Evolutionary conservation across 1,140 invertebrate genomes (phyloP), one percentile per base, ranked within the genome.

Genomic region (Argopecten irradians): DNA sequence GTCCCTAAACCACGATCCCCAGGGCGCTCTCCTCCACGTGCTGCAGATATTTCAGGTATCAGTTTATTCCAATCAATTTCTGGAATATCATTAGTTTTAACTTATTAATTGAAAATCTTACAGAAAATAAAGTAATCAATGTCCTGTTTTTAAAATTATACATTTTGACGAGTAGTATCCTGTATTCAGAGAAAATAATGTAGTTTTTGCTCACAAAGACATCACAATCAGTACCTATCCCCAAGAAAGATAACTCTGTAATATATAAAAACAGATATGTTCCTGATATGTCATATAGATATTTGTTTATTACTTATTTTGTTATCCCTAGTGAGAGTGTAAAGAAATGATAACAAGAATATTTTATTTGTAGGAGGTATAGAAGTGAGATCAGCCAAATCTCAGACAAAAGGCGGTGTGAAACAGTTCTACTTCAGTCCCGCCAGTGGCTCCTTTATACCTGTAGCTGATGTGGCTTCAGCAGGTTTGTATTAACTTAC

Each of bases 371-470:
- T 91, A 88, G 34, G 87, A 89, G 90, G 87, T 43, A 86, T 84
- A 55, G 88, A 91, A 36, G 90, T 93, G 43, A 93, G 92, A 86
- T 93, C 93, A 32, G 90, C 92, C 28, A 93, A 93, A 87, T 89
- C 92, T 5, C 93, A 94, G 85, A 92, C 93, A 28, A 32, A 43
- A 34, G 46, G 82, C 34, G 87, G 86, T 16, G 83, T 92, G 19
- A 88, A 88, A 39, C 93, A 94, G 91, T 94, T 93, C 87, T 94
- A 93, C 88, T 94, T 94, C 89, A 94, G 91, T 86, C 94, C 93
- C 32, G 89, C 92, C 34, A 91, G 88, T 46, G 94, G 93, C 13
- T 88, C 91, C 33, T 94, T 93, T 82, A 92, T 93, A 83, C 94
- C 93, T 22, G 87, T 94, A 19, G 89, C 89, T 22, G 84, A 82